Evolutionary conservation across 2,797 vertebrate species (phyloP), one percentile per base, ranked within the genome.

Genomic region (Sparidentex hasta): DNA sequence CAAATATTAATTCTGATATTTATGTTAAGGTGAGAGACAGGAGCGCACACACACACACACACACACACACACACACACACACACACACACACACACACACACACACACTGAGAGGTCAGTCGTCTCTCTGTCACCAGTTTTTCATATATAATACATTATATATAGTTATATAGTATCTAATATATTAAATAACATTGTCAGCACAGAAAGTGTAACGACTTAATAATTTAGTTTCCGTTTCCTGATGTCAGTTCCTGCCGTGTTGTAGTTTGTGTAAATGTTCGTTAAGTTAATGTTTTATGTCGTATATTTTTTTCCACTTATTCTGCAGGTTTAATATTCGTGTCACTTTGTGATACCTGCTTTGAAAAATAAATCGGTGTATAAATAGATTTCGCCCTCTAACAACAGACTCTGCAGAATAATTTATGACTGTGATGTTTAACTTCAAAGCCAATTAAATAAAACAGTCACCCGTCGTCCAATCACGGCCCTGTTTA

Each of bases 1-100:
- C 27, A 46, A 73, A 81, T 71, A 83, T 83, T 84, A 58, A 71
- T 91, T 78, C 77, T 78, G 76, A 88, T 85, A 87, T 91, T 87
- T 62, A 83, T 82, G 79, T 82, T 67, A 80, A 71, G 2, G 17
- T 82, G 81, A 86, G 67, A 77, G 88, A 86, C 87, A 81, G 66
- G 71, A 47, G 12, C 2, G 54, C 20, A 72, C 47, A 67, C 48
- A 52, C 71, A 79, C 48, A 67, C 59, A 56, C 44, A 68, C 65
- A 73, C 67, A 69, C 57, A 52, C 66, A 59, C 52, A 56, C 63
- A 38, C 44, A 63, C 58, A 64, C 50, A 56, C 50, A 63, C 13
- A n/a, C 59, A 47, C n/a, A 58, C 43, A 62, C 52, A 63, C 51
- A 58, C 33, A n/a, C n/a, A n/a, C n/a, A n/a, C n/a, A n/a, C n/a